Evolutionary conservation across 2,113 vertebrate genomes (phyloP).

Genomic region (Sardina pilchardus): DNA sequence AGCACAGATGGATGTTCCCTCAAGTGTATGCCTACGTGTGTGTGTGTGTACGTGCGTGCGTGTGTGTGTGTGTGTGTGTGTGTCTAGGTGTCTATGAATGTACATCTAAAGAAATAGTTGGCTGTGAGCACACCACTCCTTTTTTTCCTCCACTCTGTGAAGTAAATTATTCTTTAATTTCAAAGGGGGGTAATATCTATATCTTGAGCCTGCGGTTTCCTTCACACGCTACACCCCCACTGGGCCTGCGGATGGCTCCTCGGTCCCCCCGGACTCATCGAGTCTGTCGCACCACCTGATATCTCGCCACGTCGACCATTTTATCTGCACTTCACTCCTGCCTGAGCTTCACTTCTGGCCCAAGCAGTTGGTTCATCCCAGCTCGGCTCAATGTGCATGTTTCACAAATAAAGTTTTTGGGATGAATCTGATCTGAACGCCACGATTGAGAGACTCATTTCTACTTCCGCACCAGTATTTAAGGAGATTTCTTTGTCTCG

Average conservation of each 20-base stretch:
- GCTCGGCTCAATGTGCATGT: background rate
- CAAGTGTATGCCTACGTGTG: background rate
- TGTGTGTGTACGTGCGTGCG: background rate
- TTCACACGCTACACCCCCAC: background rate
- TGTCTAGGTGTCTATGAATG: background rate
- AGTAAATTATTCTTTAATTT: background rate
- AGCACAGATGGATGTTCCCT: slow-evolving; percentile 1
- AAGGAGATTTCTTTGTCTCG: background rate
- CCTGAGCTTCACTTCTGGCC: background rate
- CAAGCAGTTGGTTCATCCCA: background rate
- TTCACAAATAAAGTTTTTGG: background rate
- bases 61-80: background rate
- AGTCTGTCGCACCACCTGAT: slow-evolving; percentile 1
- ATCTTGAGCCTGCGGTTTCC: background rate
- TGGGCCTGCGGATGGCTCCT: background rate
- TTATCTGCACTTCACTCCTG: background rate
- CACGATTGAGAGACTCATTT: background rate
- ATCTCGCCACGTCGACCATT: background rate
- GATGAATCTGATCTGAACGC: background rate
- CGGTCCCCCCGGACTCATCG: background rate
- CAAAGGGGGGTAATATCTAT: background rate
- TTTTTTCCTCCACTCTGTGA: background rate
- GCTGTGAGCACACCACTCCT: background rate
- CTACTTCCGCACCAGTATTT: background rate
- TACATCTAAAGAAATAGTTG: background rate